A percentile compares a stretch with the other conserved stretches of the same genome.
These are phyloP conservation scores for Dryobates pubescens DNA, from an alignment of 2,797 vertebrate species.

Conservation along the genomic window DNA sequence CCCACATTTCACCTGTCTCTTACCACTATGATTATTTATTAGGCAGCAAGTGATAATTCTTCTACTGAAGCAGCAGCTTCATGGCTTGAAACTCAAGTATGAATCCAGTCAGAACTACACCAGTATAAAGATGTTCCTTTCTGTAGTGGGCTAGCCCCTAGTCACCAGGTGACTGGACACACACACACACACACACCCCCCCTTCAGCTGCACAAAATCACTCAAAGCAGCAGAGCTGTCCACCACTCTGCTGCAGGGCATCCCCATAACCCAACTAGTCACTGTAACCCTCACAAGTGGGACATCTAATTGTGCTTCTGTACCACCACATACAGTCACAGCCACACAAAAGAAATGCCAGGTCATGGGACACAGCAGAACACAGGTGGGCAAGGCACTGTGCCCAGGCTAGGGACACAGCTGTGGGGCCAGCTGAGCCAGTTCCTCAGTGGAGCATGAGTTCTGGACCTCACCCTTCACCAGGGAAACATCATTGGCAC, in stretches of 20 bases:
- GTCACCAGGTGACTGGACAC: background rate
- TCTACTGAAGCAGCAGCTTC: background rate
- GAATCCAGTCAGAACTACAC: background rate
- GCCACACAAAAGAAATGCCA: background rate
- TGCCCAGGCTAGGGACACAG: background rate
- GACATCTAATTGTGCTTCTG: background rate
- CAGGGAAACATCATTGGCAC: background rate
- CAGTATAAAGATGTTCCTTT: background rate
- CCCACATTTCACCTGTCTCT: background rate
- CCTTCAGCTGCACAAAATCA: background rate
- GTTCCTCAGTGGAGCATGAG: background rate
- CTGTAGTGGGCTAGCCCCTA: rapidly evolving
- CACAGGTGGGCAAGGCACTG: background rate
- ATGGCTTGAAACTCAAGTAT: background rate
- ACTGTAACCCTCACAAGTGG: background rate
- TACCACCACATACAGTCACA: background rate
- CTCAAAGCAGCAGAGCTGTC: background rate
- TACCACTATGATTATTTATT: background rate
- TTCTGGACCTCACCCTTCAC: background rate
- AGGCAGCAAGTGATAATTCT: background rate
- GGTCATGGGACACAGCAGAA: background rate
- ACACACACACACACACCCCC: no score
- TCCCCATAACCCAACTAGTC: background rate
- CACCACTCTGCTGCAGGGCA: background rate
- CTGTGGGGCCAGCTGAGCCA: background rate